Evolutionary conservation across 2,113 vertebrate genomes (phyloP).

Genomic region (Notechis scutatus): DNA sequence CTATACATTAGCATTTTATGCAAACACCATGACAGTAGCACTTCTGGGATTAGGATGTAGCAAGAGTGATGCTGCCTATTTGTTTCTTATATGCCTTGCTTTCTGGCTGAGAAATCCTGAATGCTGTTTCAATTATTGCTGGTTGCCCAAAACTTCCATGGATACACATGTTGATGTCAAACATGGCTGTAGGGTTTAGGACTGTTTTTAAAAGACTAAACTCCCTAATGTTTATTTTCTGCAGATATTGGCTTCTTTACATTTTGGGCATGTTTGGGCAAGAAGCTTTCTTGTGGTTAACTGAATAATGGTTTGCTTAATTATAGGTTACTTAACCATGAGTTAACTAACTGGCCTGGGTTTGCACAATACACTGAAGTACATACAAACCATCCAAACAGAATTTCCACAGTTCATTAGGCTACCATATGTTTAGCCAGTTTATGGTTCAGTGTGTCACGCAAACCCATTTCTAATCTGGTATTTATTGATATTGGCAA

Average conservation of each 20-base stretch:
- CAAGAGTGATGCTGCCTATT: background rate
- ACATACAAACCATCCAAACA: background rate
- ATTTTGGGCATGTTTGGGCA: background rate
- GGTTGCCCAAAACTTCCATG: background rate
- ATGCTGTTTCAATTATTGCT: background rate
- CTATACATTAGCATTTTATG: background rate
- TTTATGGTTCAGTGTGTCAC: background rate
- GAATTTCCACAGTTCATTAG: background rate
- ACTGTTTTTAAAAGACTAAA: background rate
- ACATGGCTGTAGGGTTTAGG: background rate
- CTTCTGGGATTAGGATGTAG: background rate
- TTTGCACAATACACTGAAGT: background rate
- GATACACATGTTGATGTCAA: background rate
- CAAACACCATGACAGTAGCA: background rate
- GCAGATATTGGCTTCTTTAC: background rate
- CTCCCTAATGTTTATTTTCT: background rate
- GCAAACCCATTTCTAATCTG: background rate
- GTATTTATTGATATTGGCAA: background rate
- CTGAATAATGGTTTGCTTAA: background rate
- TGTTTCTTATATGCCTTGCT: background rate
- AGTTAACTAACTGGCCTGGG: background rate
- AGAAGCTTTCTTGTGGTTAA: background rate
- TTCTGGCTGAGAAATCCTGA: background rate
- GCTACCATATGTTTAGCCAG: background rate
- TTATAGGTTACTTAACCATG: background rate